These are phyloP conservation scores for Brachystomella parvula DNA, from an alignment of 1,140 invertebrate species.

Conservation along the genomic window DNA sequence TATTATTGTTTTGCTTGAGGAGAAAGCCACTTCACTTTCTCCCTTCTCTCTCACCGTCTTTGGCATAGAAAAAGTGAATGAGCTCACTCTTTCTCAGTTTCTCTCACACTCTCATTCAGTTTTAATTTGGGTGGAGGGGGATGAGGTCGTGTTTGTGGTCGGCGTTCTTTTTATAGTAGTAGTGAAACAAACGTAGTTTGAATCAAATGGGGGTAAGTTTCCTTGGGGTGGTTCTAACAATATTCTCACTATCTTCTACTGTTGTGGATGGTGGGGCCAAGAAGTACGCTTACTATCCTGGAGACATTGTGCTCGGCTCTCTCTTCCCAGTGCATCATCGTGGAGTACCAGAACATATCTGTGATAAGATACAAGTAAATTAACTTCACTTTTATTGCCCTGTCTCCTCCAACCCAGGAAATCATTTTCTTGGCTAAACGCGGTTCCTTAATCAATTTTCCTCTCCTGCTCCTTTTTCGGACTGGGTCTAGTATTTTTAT, in stretches of 20 bases:
- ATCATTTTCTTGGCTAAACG: not conserved
- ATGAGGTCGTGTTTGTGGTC: no score
- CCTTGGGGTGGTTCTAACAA: not conserved
- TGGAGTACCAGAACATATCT: conserved; percentile 40
- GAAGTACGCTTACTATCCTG: conserved; percentile 44
- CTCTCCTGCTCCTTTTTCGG: not conserved
- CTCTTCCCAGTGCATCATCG: conserved; percentile 51
- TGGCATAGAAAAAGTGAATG: no score
- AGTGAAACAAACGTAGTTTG: no score
- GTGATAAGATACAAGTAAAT: conserved; percentile 48
- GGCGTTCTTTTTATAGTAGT: no score
- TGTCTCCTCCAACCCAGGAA: not conserved
- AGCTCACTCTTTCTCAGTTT: no score
- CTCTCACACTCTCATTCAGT: no score
- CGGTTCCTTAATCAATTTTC: not conserved
- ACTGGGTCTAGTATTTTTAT: not conserved
- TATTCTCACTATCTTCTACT: not conserved
- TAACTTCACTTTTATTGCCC: not conserved
- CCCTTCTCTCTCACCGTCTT: no score
- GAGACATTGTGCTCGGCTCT: conserved; percentile 50
- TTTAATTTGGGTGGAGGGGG: no score
- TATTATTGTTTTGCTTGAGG: no score
- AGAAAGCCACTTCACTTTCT: no score
- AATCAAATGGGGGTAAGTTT: not conserved
- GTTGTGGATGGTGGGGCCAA: conserved; percentile 7